Evolutionary conservation across 2,113 vertebrate genomes (phyloP), one percentile per base, ranked within the genome.

Genomic region (Entosphenus tridentatus): DNA sequence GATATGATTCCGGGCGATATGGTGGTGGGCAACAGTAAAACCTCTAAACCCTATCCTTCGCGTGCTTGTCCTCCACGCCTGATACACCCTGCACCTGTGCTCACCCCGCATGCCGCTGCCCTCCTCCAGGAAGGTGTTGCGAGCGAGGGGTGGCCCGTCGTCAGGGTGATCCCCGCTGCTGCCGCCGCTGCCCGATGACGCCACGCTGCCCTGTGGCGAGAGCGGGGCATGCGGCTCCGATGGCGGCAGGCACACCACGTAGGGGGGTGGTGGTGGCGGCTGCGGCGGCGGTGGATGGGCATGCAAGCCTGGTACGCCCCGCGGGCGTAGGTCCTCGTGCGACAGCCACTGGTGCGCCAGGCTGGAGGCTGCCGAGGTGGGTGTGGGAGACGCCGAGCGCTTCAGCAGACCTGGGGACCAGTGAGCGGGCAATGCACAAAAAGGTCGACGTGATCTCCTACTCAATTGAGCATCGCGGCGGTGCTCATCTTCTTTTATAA

Each of bases 41-140:
- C 39, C 39, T 39, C 39, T 39, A 39, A 39, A 39, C 39, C 1
- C 39, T 39, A 7, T 39, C 6, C 39, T 39, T 39, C 6, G 39
- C 39, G 39, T 39, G 39, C 39, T 39, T 39, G 39, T 39, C 39
- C 39, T 39, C 39, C 39, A 39, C 39, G 39, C 39, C 39, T 39
- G 39, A 1, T 7, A 39, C 39, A 39, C 39, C 39, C 39, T 39
- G 39, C 39, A 39, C 39, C 39, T 5, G 39, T 65, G 62, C 82
- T 86, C 84, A 96, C 93, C 93, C 83, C 91, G 89, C 93, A 98
- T 96, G 76, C 93, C 93, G 79, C 89, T 98, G 78, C 89, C 88
- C 79, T 96, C 90, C 77, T 96, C 86, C 75, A 88, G 87, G 82
- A 98, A 96, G 82, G 86, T 87, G 79, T 86, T 91, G 80, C 88